phyloP scores from a whole-genome alignment of 2,113 vertebrate genomes.

The Dicaeum eximium region DNA sequence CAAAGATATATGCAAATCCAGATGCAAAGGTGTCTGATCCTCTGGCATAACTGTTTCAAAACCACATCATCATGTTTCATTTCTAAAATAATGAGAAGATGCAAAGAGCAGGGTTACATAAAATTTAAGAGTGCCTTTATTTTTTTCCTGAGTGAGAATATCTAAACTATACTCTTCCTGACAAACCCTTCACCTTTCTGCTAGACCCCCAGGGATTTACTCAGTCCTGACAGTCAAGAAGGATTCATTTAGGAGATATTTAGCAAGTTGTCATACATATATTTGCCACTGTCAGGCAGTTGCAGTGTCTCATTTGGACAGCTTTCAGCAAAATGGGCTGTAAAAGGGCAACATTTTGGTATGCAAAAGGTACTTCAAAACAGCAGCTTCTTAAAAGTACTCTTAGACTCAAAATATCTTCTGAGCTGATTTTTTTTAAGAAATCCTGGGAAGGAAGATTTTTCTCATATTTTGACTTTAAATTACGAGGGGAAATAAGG shows the following conservation, averaged over 20 bases:
- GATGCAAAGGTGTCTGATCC: background rate
- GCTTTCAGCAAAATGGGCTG: background rate
- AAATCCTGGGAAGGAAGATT: background rate
- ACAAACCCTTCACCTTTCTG: background rate
- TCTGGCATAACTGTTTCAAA: background rate
- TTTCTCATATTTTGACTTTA: background rate
- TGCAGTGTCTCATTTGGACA: background rate
- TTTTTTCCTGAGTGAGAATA: background rate
- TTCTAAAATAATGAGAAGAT: background rate
- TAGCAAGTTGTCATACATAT: background rate
- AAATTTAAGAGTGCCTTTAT: background rate
- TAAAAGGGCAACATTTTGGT: background rate
- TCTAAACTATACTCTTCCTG: background rate
- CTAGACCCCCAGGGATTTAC: background rate
- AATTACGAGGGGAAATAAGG: background rate
- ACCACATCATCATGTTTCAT: rapidly evolving
- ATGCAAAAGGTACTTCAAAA: background rate
- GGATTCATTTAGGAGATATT: background rate
- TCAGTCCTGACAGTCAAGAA: background rate
- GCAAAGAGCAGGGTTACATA: background rate
- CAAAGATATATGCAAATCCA: background rate
- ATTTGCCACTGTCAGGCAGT: background rate
- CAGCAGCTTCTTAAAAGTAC: background rate
- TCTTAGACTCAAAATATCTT: background rate
- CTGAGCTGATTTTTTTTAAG: background rate